Base-by-base conservation (phyloP, 64 coral and sea anemone genomes). In the Stichodactyla mertensii region DNA sequence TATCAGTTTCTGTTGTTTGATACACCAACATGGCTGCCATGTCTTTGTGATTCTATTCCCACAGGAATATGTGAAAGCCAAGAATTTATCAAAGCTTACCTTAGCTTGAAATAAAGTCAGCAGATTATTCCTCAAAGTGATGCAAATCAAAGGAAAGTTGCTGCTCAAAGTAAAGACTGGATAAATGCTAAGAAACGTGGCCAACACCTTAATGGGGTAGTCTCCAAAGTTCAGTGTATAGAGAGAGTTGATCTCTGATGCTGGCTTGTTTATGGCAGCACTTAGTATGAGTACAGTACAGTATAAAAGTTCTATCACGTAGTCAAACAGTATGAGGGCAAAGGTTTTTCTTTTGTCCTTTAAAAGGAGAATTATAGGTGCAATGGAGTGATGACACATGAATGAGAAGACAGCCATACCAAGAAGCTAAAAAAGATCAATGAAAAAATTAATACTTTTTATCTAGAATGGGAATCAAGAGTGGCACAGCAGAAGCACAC, bases 101-200 rank as follows among this genome's bases (percentile, higher is more conserved):
- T 92, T 95, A 56, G 82, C 59, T 87, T 92, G 71, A 77, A 90
- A 93, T 4, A 97, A 88, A 80, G 91, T 87, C 55, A 91, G 77
- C 28, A 97, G 77, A 60, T 97, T 97, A 54, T 97, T 93, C 77
- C 94, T 89, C 36, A 97, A 61, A 15, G 91, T 97, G 77, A 97
- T 97, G 9, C 88, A 93, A 19, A 97, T 90, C 36, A 97, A 60
- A 52, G 94, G 94, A 62, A 93, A 97, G 57, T 89, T 97, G 19
- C 91, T 97, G 69, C 91, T 93, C 56, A 97, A 54, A 0, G 94
- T 97, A 79, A 97, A 97, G 15, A 92, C 94, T 7, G 94, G 94
- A 24, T 97, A 97, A 20, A 97, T 80, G 36, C 88, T 93, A 8
- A 97, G 79, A 53, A 97, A 93, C 55, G 87, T 97, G 12, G 91